Base-by-base conservation (phyloP, 2,797 vertebrate genomes). In the Crocidura indochinensis region DNA sequence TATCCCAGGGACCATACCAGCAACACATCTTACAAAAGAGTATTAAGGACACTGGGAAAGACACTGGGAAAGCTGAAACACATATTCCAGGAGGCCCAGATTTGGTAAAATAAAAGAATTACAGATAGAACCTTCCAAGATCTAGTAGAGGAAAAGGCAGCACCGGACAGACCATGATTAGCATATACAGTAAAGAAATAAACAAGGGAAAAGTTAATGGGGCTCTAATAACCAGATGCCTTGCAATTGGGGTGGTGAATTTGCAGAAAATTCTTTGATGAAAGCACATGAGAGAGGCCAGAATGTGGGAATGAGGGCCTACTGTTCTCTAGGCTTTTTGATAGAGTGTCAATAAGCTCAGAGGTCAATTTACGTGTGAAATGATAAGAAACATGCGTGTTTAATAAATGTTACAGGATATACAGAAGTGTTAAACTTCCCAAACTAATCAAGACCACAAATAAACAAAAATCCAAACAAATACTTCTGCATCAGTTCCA, bases 351-450 rank as follows among this genome's bases (percentile, higher is more conserved):
- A 6, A 6, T 17, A 64, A n/a, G 46, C 9, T 72, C 64, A 29
- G 27, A 1, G 1, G 29, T 6, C 9, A 9, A 7, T 47, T 73
- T 4, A 29, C 38, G 19, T 1, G 0, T 0, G 0, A 29, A 5
- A 31, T 68, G 60, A 67, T 31, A 27, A 15, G 68, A n/a, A 47
- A 8, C 22, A 19, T 14, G 8, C 10, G 29, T 20, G 20, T 60
- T 46, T 5, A 26, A 67, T 26, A 2, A 53, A 65, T 53, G 46
- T 46, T 53, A 19, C 26, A 53, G 72, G 60, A 47, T 24, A 20
- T 53, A 69, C 49, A 79, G 73, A 51, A 89, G 60, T 44, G 14
- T 69, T 1, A 69, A 8, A 26, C 10, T 76, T 75, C 53, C 17
- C 73, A 75, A 69, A 60, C 10, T 64, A 84, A 77, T n/a, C 22